phyloP scores from a whole-genome alignment of 2,113 vertebrate genomes.

The Semnornis frantzii region DNA sequence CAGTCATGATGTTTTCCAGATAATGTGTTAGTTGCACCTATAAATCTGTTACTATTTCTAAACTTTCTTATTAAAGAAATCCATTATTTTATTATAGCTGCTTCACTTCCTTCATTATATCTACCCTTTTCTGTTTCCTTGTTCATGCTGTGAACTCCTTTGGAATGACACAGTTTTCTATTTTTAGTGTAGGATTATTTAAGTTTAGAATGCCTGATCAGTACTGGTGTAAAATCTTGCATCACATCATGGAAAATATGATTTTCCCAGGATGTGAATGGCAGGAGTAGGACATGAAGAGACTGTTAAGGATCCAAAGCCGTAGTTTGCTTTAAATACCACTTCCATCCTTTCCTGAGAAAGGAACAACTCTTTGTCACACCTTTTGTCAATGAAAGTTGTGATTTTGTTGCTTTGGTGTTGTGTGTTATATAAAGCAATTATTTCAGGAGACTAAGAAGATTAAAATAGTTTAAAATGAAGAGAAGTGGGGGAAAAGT shows the following conservation, averaged over 20 bases:
- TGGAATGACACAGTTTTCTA: neutral
- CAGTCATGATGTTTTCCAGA: neutral
- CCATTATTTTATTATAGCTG: neutral
- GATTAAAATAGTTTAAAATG: neutral
- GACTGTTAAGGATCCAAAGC: neutral
- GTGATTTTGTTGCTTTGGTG: neutral
- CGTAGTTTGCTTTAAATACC: neutral
- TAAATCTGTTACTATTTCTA: neutral
- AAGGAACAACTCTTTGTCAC: neutral
- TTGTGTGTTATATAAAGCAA: neutral
- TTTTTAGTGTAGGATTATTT: slow-evolving; percentile 14
- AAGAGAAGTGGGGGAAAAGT: neutral
- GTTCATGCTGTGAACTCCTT: neutral
- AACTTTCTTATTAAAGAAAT: neutral
- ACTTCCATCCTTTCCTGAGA: neutral
- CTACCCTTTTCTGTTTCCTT: neutral
- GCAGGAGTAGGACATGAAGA: neutral
- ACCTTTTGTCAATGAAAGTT: neutral
- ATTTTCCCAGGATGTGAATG: neutral
- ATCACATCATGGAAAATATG: neutral
- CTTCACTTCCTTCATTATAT: neutral
- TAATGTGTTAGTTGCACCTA: neutral
- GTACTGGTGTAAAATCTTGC: neutral
- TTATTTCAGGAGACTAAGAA: neutral
- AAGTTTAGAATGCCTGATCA: neutral